Evolutionary conservation across 2,888 invertebrate species (phyloP), one percentile per base, ranked within the genome.

Genomic region (Agrilus cyanescens): DNA sequence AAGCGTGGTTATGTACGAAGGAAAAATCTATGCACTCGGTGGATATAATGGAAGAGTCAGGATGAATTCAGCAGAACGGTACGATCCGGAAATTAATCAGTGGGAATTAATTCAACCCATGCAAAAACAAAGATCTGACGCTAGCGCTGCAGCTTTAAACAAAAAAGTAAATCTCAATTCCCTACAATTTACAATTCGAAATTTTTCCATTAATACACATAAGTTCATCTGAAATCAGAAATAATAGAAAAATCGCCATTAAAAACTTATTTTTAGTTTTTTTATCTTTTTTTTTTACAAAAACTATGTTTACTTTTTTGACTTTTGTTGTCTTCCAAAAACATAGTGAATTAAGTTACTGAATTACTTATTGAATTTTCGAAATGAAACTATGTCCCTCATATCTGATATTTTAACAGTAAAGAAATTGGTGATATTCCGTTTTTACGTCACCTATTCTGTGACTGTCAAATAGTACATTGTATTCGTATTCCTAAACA

Each of bases 11-110:
- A 74, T 74, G 44, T 75, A 79, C 50, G 72, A 77, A 58, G 82
- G 76, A 38, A 69, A 79, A 53, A 82, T 89, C 46, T 89, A 86
- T 63, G 88, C 86, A 0, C 73, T 88, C 54, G 89, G 89, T 1
- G 88, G 88, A 0, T 87, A 83, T 65, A 85, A 87, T 61, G 85
- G 86, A 10, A 72, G 78, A 33, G 75, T 76, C 7, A 78, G 88
- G 51, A 77, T 88, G 74, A 75, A 76, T 30, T 79, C 84, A 0
- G 86, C 82, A 4, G 88, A 89, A 63, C 72, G 83, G 12, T 88
- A 86, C 64, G 80, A 85, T 57, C 81, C 84, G 0, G 72, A 75
- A 48, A 75, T 72, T 47, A 82, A 88, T 62, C 81, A 82, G 54
- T 89, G 89, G 89, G 80, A 84, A 61, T 69, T 78, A 60, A 77